Base-by-base conservation (phyloP, 1,140 invertebrate species). In the Drosophila nikananu region DNA sequence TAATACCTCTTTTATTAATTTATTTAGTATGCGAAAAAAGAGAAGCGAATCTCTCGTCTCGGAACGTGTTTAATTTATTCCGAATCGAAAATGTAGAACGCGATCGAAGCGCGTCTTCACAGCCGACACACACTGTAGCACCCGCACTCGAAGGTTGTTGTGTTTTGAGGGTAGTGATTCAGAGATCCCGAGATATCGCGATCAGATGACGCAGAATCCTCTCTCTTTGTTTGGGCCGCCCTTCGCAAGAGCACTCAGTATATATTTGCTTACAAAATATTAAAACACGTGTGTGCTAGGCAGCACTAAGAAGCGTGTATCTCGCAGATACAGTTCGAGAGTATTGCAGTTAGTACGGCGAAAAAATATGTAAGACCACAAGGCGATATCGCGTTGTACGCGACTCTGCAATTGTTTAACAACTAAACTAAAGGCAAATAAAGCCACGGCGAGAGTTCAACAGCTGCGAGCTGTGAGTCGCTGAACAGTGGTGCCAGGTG, bases 371-470 rank as follows among this genome's bases (percentile, higher is more conserved):
- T 19, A 76, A 37, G 30, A 39, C 64, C 39, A 70, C 72, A 68
- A 75, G 42, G 72, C 73, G 60, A 13, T 75, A 78, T 73, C 74
- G 65, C 76, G 74, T 78, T 79, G 74, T 76, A 68, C 79, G 86
- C 84, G 84, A 52, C 82, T 78, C 81, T 70, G 77, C 83, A 86
- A 77, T 86, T 81, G 44, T 82, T 87, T 68, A 67, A 86, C 42
- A 62, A 77, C 82, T 84, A 74, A 62, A 77, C 81, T 84, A 68
- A 81, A 66, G 60, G 21, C 63, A 60, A 39, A 52, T 37, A 52
- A 42, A 51, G 44, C 44, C 41, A 23, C 35, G 48, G 64, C 35
- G 42, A 37, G 61, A 60, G 60, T 25, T 46, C 58, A 66, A 71
- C 72, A 83, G 62, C 72, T 79, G 39, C 25, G n/a, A 52, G 42